Evolutionary conservation across 92 coral and sea anemone species (phyloP).

Genomic region (Epizoanthus scotinus): DNA sequence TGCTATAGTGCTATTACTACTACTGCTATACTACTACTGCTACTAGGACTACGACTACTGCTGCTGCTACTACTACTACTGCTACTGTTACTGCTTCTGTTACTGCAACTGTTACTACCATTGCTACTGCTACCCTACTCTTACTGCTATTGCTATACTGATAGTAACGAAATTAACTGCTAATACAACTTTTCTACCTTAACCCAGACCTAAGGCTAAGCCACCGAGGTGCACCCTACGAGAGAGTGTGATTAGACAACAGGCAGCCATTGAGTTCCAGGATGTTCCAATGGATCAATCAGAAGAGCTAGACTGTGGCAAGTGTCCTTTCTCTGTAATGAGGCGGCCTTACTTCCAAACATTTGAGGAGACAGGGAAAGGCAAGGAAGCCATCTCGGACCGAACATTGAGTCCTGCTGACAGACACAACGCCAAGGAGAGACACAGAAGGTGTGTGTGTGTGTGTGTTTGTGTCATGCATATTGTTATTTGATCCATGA

Average conservation of each 20-base stretch:
- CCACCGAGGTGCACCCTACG: constrained; percentile 36
- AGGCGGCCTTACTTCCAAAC: constrained; percentile 69
- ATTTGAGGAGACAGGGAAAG: constrained; percentile 68
- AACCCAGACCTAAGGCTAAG: not conserved
- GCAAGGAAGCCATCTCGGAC: constrained; percentile 64
- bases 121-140: not conserved
- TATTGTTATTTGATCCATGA: too few relatives aligned
- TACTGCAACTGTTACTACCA: not conserved
- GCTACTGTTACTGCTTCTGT: not conserved
- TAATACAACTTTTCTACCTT: not conserved
- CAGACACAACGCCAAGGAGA: constrained; percentile 85
- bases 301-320: constrained; percentile 21
- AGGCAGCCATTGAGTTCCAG: constrained; percentile 34
- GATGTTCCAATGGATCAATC: constrained; percentile 28
- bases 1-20: too few relatives aligned
- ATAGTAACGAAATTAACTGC: too few relatives aligned
- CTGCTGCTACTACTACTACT: not conserved
- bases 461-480: not conserved
- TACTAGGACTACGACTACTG: not conserved
- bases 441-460: constrained; percentile 75
- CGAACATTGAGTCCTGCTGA: constrained; percentile 76
- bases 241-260: constrained; percentile 34
- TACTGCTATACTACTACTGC: too few relatives aligned
- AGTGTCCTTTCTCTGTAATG: constrained; percentile 24
- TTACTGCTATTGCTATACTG: not conserved